Evolutionary conservation across 1,140 invertebrate genomes (phyloP), one percentile per base, ranked within the genome.

Genomic region (Caenorhabditis tropicalis): DNA sequence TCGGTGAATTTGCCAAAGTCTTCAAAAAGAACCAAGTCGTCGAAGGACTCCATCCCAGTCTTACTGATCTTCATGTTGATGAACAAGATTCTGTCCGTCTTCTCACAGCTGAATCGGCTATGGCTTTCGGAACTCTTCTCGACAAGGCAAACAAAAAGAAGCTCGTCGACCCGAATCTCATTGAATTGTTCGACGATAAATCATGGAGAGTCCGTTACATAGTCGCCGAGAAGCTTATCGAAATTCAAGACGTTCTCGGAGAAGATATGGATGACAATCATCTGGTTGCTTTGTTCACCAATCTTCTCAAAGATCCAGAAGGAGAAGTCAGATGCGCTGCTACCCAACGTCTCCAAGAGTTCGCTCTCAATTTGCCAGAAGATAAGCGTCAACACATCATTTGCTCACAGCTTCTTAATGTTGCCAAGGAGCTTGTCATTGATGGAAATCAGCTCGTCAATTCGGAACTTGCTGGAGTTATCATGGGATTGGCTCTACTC

Each of bases 371-470:
- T 86, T 95, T 97, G 89, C 95, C 96, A 51, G 93, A 94, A 10
- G 92, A 92, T 80, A 95, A 95, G 91, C 96, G 97, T 88, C 96
- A 98, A 90, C 94, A 94, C 83, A 96, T 98, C 46, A 99, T 99
- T 83, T 97, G 99, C 95, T 96, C 94, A 46, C 96, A 96, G 91
- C 97, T 99, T 91, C 93, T 99, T 88, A 97, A 98, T 0, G 98
- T 96, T 91, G 96, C 99, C 51, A 98, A 99, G 92, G 98, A 99
- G 88, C 93, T 99, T 43, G 98, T 99, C 1, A 94, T 95, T 1
- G 98, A 99, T 93, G 95, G 96, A n/a, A 99, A 99, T 92, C 97
- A 98, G 89, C 94, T 95, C 94, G 98, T 99, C 0, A 99, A 99
- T 92, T 97, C 97, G 0, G 97, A 98, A 15, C 92, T 99, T 19